Percentiles rank a stretch among this genome's conserved stretches.
phyloP scores from a whole-genome alignment of 2,797 vertebrate genomes.

The Hydrophis major region DNA sequence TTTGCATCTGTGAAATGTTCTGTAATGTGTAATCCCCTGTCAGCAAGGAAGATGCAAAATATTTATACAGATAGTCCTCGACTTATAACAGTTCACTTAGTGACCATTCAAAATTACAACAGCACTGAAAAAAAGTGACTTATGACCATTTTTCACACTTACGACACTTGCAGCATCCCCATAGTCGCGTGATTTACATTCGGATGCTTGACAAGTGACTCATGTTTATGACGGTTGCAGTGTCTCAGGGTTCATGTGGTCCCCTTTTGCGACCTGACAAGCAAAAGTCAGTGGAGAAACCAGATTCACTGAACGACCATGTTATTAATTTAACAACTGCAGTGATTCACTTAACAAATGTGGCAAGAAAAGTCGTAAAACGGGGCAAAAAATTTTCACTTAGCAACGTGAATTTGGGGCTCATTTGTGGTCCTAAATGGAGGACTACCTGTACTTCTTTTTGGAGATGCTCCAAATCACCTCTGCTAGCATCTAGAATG shows the following conservation, averaged over 20 bases:
- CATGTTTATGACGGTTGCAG: not conserved
- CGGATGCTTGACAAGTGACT: not conserved
- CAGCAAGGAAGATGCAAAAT: not conserved
- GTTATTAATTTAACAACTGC: no score
- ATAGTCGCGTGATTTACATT: not conserved
- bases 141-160: not conserved
- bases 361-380: no score
- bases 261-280: not conserved
- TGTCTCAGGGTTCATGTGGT: no score
- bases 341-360: not conserved
- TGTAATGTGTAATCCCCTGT: not conserved
- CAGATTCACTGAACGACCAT: not conserved
- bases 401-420: no score
- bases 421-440: no score
- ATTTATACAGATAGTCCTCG: not conserved
- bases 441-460: not conserved
- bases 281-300: not conserved
- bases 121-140: not conserved
- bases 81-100: not conserved
- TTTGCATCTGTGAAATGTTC: not conserved
- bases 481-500: not conserved
- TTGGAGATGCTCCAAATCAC: not conserved
- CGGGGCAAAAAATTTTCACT: no score
- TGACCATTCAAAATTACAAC: not conserved
- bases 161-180: not conserved